Evolutionary conservation across 2,888 invertebrate genomes (phyloP), one percentile per base, ranked within the genome.

Genomic region (Morpho helenor): DNA sequence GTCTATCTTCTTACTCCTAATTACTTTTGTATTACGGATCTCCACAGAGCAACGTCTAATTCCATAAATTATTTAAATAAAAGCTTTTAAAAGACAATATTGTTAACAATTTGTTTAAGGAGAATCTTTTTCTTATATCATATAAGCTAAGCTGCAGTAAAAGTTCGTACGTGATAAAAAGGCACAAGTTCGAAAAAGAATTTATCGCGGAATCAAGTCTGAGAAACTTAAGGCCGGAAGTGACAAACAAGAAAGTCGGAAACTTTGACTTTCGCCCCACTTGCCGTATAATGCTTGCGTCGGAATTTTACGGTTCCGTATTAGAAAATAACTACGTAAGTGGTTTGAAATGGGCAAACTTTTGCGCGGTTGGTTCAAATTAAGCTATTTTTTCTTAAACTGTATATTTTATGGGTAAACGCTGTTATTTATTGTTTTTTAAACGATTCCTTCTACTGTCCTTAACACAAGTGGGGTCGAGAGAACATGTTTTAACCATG

Each of bases 171-270:
- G 55, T 55, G 55, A 55, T 55, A 55, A 55, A 53, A 50, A 60
- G 46, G 53, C 46, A 50, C 46, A 50, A 60, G 46, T 60, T 60
- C 39, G 49, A 43, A 52, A 54, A 60, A 53, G 46, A 57, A 57
- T 60, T 60, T 57, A 60, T 60, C 60, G 56, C 39, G 50, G 53
- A 52, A 57, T 53, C 60, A 57, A 57, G 57, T 53, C 46, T 54
- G 41, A 49, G 57, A 50, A 49, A 49, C 49, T 52, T 52, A 52
- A 57, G 57, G 56, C 59, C 59, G 64, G 52, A 64, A 64, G 62
- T 62, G 64, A 62, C 62, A 64, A 64, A 64, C 62, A 57, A 62
- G 62, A 55, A 55, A 55, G 55, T 55, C 55, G 55, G 16, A 55
- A 55, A 55, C 41, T 55, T 55, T 55, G 55, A 55, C 49, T 49